A percentile compares a stretch with the other conserved stretches of the same genome.
Evolutionary conservation across 2,888 invertebrate species (phyloP).

Genomic region (Anticlea derivata): DNA sequence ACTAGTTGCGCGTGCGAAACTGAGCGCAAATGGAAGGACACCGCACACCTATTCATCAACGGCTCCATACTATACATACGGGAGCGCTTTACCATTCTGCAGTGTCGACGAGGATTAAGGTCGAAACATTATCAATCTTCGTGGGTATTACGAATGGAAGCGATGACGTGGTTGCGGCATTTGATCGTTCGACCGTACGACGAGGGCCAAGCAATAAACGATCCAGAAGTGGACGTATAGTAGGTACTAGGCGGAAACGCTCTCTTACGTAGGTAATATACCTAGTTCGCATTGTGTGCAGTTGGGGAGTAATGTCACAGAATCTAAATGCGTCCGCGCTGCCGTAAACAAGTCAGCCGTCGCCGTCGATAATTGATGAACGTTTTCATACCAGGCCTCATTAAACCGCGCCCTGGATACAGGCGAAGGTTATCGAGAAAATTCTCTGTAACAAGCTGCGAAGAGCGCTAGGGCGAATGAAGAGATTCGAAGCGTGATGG

Average conservation of each 20-base stretch:
- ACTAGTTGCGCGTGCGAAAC: constrained; percentile 77
- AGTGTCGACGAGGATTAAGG: constrained; percentile 33
- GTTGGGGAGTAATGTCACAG: constrained; percentile 67
- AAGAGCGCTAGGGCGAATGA: constrained; percentile 36
- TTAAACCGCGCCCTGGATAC: constrained; percentile 78
- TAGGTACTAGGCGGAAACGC: constrained; percentile 38
- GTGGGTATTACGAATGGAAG: constrained; percentile 28
- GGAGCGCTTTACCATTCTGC: constrained; percentile 29
- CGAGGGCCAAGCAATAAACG: constrained; percentile 21
- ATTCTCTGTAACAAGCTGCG: constrained; percentile 52
- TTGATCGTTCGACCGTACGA: constrained; percentile 24
- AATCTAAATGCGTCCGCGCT: constrained; percentile 77
- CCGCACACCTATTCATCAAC: constrained; percentile 48
- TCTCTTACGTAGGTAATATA: constrained; percentile 46
- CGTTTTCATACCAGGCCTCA: constrained; percentile 77
- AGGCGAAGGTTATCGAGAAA: constrained; percentile 68
- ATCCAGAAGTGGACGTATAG: constrained; percentile 26
- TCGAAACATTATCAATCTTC: constrained; percentile 32
- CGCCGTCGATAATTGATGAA: constrained; percentile 81
- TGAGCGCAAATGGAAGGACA: constrained; percentile 60
- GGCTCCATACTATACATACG: constrained; percentile 38
- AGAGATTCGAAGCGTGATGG: constrained; percentile 41
- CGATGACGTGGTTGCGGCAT: constrained; percentile 22
- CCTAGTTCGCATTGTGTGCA: constrained; percentile 47
- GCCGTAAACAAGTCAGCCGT: constrained; percentile 76